Conservation (phyloP, 2,888 invertebrate genomes). For the Eudemis profundana region DNA sequence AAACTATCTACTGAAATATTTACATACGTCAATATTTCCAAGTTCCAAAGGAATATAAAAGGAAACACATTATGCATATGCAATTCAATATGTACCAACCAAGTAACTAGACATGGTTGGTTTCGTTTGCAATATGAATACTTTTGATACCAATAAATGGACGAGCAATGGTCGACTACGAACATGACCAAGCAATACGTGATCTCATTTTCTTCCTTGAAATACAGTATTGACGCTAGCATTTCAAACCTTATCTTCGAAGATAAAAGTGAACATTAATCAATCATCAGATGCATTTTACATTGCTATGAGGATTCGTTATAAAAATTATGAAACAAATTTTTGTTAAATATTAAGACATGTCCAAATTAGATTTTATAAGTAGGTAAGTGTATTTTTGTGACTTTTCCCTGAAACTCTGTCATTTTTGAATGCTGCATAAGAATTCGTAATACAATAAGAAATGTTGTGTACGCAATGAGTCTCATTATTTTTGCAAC, state of each 20-base stretch:
- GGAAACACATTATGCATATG: constrained; percentile 4
- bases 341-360: too few species aligned
- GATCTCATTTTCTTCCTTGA: constrained; percentile 32
- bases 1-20: not conserved
- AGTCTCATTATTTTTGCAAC: too few species aligned
- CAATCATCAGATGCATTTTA: not conserved
- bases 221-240: constrained; percentile 8
- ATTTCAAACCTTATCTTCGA: not conserved
- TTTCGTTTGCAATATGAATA: constrained; percentile 32
- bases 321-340: too few species aligned
- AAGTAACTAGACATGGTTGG: constrained; percentile 7
- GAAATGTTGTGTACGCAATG: too few species aligned
- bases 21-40: not conserved
- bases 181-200: constrained; percentile 22
- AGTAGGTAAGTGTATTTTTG: too few species aligned
- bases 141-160: constrained; percentile 39
- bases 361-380: too few species aligned
- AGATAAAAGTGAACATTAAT: not conserved
- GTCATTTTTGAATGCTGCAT: too few species aligned
- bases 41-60: constrained; percentile 4
- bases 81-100: not conserved
- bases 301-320: not conserved
- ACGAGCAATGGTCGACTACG: constrained; percentile 15
- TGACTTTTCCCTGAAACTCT: too few species aligned
- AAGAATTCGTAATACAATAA: too few species aligned